A percentile compares a stretch with the other conserved stretches of the same genome.
Evolutionary conservation across 2,888 invertebrate species (phyloP).

Genomic region (Lordiphosa fenestrarum): DNA sequence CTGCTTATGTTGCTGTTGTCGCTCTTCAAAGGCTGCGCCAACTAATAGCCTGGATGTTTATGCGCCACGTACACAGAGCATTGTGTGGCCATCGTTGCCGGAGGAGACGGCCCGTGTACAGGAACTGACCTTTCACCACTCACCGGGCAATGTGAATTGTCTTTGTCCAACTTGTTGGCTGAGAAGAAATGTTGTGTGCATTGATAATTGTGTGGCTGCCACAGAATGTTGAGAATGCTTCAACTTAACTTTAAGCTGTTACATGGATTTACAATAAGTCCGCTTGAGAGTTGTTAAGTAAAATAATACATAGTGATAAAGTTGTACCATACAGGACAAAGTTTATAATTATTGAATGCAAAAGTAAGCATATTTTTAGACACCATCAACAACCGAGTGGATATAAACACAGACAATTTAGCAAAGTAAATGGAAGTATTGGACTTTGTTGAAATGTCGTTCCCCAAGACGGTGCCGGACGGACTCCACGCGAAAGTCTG

Average conservation of each 20-base stretch:
- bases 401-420: no score
- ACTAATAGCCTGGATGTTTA: constrained; percentile 41
- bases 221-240: background rate
- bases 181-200: constrained; percentile 17
- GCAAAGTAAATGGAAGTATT: no score
- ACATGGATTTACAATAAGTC: background rate
- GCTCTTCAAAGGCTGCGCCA: constrained; percentile 12
- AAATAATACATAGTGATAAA: background rate
- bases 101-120: constrained; percentile 41
- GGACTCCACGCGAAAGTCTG: no score
- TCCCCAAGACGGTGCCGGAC: no score
- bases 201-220: constrained; percentile 24
- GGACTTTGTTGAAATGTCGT: no score
- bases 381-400: no score
- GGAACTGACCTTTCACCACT: constrained; percentile 52
- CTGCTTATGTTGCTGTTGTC: constrained; percentile 37
- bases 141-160: constrained; percentile 34
- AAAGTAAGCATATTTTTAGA: no score
- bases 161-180: constrained; percentile 36
- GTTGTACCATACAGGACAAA: no score
- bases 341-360: no score
- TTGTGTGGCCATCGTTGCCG: constrained; percentile 57
- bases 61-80: constrained; percentile 60
- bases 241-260: no score
- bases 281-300: background rate